Base-by-base conservation (phyloP, 1,140 invertebrate genomes). In the Leptopilina boulardi region DNA sequence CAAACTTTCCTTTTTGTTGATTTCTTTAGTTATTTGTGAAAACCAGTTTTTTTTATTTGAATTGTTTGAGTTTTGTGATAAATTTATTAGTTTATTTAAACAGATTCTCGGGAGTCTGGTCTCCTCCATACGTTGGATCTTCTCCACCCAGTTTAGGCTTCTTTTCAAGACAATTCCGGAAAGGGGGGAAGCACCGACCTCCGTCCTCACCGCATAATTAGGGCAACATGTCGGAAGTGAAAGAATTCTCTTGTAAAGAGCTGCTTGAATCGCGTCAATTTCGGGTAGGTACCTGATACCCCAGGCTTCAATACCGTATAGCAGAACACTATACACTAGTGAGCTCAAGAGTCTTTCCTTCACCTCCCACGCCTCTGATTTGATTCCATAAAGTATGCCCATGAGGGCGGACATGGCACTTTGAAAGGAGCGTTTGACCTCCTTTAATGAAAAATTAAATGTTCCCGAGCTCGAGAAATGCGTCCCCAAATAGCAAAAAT, bases 221-320 rank as follows among this genome's bases (percentile, higher is more conserved):
- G 75, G n/a, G 13, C 18, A 70, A 13, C 8, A 10, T 18, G 19
- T 18, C 1, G 66, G 74, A 11, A 76, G 38, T 15, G 23, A 15
- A 13, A 76, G 59, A 4, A 77, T 4, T 44, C 44, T 77, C 30
- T 77, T 74, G 44, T 74, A 74, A 41, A 66, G 74, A 1, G 11
- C 2, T 1, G 71, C 19, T 34, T 73, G 72, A 8, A 77, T n/a
- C 44, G 15, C 30, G 26, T 74, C 41, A 3, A 77, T 47, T 74
- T 77, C 76, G 0, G 23, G 9, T 26, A 74, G 38, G 21, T 74
- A 23, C 19, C 72, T 18, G 1, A 77, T 13, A 18, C 76, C 71
- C 51, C 54, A 77, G 0, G 71, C 72, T 42, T 77, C 71, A 11
- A 74, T 21, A 6, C 71, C 71, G 19, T 77, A 74, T 26, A 74